Evolutionary conservation across 2,888 invertebrate species (phyloP).

Genomic region (Tricholauxania praeusta): DNA sequence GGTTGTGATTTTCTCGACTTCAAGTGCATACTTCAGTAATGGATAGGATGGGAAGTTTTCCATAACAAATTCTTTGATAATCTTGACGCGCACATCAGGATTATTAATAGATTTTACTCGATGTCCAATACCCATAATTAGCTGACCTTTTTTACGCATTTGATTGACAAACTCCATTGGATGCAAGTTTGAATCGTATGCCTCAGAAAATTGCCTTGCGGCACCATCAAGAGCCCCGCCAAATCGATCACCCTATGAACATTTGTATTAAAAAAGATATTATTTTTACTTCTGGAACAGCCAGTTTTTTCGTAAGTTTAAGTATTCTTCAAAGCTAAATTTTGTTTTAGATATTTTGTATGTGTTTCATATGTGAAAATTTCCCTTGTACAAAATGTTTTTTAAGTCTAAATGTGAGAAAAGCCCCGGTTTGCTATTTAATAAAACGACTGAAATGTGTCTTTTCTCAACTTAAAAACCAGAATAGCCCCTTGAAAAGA

Average conservation of each 20-base stretch:
- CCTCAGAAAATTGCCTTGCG: conserved; percentile 96
- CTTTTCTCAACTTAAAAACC: too few relatives aligned
- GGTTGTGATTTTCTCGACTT: conserved; percentile 99
- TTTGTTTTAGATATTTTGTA: not conserved
- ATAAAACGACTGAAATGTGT: too few relatives aligned
- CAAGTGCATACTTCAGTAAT: conserved; percentile 93
- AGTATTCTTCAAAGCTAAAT: not conserved
- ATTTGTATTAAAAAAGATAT: not conserved
- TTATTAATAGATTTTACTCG: conserved; percentile 94
- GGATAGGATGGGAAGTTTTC: conserved; percentile 95
- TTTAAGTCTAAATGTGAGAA: too few relatives aligned
- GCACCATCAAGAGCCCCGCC: conserved; percentile 99
- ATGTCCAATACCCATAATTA: conserved; percentile 99
- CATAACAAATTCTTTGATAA: conserved; percentile 95
- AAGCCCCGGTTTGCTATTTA: too few relatives aligned
- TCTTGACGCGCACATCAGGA: conserved; percentile 97
- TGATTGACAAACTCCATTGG: conserved; percentile 99
- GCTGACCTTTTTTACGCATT: conserved; percentile 95
- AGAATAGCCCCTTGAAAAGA: too few relatives aligned
- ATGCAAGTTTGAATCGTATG: conserved; percentile 92
- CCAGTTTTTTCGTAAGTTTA: not conserved
- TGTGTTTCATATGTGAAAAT: not conserved
- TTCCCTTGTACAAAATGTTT: too few relatives aligned
- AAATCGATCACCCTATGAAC: conserved; percentile 91
- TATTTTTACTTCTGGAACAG: not conserved